Base-by-base conservation (phyloP, 1,140 invertebrate genomes). In the Drosophila obscura region DNA sequence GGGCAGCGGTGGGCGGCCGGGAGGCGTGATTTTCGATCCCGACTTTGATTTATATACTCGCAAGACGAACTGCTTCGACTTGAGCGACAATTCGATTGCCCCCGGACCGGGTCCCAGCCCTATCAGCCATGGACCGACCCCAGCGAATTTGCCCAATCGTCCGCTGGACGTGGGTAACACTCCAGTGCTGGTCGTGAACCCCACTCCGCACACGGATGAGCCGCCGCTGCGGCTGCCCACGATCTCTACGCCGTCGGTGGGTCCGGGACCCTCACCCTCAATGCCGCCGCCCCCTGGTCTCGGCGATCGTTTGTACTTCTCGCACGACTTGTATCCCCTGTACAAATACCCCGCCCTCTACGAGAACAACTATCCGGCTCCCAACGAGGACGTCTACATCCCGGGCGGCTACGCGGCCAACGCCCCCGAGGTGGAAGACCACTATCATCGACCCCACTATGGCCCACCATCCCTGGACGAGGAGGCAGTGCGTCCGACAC, bases 21-120 rank as follows among this genome's bases (percentile, higher is more conserved):
- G 89, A 82, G 90, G 91, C 61, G 87, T 91, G 24, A 82, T 92
- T 63, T 87, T 90, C 65, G 93, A 95, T 87, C 91, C 93, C 19
- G 94, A 95, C 85, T 95, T 93, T 73, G 94, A 95, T 90, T 91
- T 95, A 16, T 95, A 94, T 76, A 81, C 93, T n/a, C 90, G 92
- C 52, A 93, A 93, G 73, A 93, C 92, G 41, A 93, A 93, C 67
- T 94, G 93, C 73, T 90, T 92, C 57, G 90, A 91, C 67, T 56
- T 91, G 57, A 84, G 77, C 75, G 90, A 90, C 71, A 91, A 89
- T 59, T 80, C 82, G 52, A 91, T 90, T 59, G 69, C 71, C 46
- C 64, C 67, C 52, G 67, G 67, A 22, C 65, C 66, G 2, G 66
- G 62, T 2, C 65, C 84, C 5, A 90, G 73, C 58, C 64, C 88